Percentiles rank a stretch among this genome's conserved stretches.
Conservation (phyloP, 2,888 invertebrate genomes). For the Pocota personata region DNA sequence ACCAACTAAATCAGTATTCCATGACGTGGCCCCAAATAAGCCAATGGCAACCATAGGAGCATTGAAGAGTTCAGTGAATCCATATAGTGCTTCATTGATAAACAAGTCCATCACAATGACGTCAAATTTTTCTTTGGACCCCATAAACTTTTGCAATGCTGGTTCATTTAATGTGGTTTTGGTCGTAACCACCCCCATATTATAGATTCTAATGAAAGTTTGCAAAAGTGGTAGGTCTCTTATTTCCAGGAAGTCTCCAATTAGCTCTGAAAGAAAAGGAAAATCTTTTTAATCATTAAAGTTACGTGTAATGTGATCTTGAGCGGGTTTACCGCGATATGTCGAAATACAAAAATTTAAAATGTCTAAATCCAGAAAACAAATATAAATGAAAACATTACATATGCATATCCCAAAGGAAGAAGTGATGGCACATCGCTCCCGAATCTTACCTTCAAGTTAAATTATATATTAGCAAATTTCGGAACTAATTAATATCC, state of each 20-base stretch:
- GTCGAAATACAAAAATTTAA: no score
- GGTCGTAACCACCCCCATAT: slow-evolving; percentile 77
- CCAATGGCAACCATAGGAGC: slow-evolving; percentile 79
- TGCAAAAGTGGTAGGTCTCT: neutral
- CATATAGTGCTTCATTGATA: slow-evolving; percentile 81
- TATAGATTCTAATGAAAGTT: slow-evolving; percentile 15
- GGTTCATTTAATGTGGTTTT: slow-evolving; percentile 76
- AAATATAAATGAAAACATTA: no score
- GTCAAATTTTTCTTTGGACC: slow-evolving; percentile 81
- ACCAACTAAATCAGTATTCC: slow-evolving; percentile 80
- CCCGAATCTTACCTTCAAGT: no score
- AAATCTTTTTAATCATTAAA: no score
- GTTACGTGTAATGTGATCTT: no score
- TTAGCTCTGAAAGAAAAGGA: neutral
- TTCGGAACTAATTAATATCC: no score
- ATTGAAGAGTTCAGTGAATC: slow-evolving; percentile 79
- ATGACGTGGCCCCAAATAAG: slow-evolving; percentile 78
- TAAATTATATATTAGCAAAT: no score
- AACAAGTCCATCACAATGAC: slow-evolving; percentile 81
- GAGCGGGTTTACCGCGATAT: no score
- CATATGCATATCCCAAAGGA: no score
- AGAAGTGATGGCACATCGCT: no score
- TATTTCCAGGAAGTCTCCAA: slow-evolving; percentile 9
- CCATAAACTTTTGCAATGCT: slow-evolving; percentile 75
- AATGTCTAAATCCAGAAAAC: no score